phyloP scores from a whole-genome alignment of 2,797 vertebrate genomes.

The Capromys pilorides region DNA sequence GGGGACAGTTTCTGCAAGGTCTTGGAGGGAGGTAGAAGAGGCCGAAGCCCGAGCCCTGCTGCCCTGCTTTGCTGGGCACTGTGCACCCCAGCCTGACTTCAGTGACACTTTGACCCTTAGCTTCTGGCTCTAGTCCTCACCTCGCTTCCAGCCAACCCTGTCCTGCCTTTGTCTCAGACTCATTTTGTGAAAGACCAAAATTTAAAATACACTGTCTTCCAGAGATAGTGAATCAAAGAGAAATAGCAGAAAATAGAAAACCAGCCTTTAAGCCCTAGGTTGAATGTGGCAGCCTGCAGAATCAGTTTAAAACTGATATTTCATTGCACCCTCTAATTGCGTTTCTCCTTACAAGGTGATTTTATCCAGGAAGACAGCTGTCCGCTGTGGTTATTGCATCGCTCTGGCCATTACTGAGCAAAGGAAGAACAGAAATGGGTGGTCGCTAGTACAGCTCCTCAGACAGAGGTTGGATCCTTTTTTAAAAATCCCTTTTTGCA shows the following conservation, averaged over 20 bases:
- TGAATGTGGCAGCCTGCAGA: conserved; percentile 52
- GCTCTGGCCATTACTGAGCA: conserved; percentile 58
- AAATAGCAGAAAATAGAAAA: conserved; percentile 15
- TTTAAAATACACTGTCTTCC: not conserved
- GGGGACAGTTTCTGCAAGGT: not conserved
- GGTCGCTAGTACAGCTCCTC: not conserved
- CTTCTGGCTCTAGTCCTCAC: not conserved
- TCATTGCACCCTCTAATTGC: conserved; percentile 66
- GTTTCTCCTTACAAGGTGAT: conserved; percentile 67
- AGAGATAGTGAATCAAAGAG: conserved; percentile 19
- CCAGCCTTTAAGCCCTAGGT: conserved; percentile 19
- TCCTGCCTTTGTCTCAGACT: not conserved
- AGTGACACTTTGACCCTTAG: not conserved
- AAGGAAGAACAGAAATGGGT: conserved; percentile 54
- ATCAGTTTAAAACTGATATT: conserved; percentile 63
- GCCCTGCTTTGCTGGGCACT: fast-evolving
- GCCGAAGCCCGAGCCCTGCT: fast-evolving
- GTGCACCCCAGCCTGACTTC: not conserved
- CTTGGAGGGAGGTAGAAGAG: not conserved
- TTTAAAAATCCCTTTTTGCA: conserved; percentile 22
- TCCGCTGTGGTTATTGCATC: conserved; percentile 51
- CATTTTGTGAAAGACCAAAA: not conserved
- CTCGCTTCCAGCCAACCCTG: not conserved
- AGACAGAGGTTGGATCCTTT: not conserved
- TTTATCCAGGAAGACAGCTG: conserved; percentile 73